Base-by-base conservation (phyloP, 2,888 invertebrate species). In the Acleris laterana region DNA sequence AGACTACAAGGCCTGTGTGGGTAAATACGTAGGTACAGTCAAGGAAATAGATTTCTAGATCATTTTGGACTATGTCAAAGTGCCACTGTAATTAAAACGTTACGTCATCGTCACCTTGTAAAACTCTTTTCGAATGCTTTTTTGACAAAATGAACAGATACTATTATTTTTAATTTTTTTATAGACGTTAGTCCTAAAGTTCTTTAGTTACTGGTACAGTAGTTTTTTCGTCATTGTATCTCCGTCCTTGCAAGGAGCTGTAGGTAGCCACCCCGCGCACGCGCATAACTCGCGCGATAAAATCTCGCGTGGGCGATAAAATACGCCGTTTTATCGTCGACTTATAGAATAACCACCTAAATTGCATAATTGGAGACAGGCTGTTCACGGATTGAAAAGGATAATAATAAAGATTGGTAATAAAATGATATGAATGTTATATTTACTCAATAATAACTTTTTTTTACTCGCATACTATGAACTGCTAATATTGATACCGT, bases 261-360 rank as follows among this genome's bases (percentile, higher is more conserved):
- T 53, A 53, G 55, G 38, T 55, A 57, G 56, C 44, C 56, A 46
- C 25, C 57, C 57, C 46, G 57, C 25, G 57, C 46, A 17, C 2
- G 13, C 57, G 46, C 46, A 57, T 20, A 20, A 20, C 42, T 25
- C 46, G n/a, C n/a, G 25, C 46, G 57, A 57, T 57, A 57, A 44
- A 20, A 57, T 57, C 57, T 46, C 46, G 49, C 20, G 57, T 57
- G 57, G 57, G 57, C 57, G 57, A 25, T 46, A 44, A 57, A 19
- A 25, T 46, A 46, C 46, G 25, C 46, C 55, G 55, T 42, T 55
- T 55, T 55, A 55, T 22, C 38, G 55, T 55, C 55, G 55, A 55
- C 38, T 57, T 46, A 42, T 57, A 57, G 57, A 57, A 57, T 57
- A 57, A n/a, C 17, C 57, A 46, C 25, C 57, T 57, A 46, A 57